These are phyloP conservation scores for Falco berigora DNA, from an alignment of 2,797 vertebrate species.

Conservation along the genomic window DNA sequence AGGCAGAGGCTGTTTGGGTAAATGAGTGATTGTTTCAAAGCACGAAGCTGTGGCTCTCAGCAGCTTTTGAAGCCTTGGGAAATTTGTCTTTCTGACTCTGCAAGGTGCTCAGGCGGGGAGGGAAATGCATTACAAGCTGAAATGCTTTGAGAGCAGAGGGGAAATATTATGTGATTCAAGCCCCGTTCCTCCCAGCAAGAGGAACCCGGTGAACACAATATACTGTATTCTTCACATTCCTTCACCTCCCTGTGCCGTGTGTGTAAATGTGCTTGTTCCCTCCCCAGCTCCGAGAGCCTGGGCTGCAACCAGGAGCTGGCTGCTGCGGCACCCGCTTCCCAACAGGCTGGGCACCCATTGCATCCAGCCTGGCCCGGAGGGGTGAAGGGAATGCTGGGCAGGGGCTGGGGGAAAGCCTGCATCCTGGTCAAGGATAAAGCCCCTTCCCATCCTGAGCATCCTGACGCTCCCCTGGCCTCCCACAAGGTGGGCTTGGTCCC, in stretches of 20 bases:
- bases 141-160: not conserved
- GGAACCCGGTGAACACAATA: not conserved
- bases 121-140: not conserved
- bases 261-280: not conserved
- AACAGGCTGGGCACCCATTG: accelerated
- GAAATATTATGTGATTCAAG: not conserved
- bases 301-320: not conserved
- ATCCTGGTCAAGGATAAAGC: not conserved
- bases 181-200: not conserved
- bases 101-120: not conserved
- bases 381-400: accelerated
- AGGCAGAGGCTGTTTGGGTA: not conserved
- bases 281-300: not conserved
- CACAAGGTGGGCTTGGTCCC: not conserved
- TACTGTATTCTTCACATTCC: not conserved
- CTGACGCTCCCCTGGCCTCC: accelerated
- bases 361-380: not conserved
- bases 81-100: conserved; percentile 40
- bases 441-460: no score
- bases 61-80: conserved; percentile 19
- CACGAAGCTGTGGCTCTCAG: not conserved
- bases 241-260: not conserved
- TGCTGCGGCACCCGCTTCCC: not conserved
- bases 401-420: not conserved
- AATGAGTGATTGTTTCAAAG: not conserved